phyloP scores from a whole-genome alignment of 1,140 invertebrate genomes.

The Cydia splendana region DNA sequence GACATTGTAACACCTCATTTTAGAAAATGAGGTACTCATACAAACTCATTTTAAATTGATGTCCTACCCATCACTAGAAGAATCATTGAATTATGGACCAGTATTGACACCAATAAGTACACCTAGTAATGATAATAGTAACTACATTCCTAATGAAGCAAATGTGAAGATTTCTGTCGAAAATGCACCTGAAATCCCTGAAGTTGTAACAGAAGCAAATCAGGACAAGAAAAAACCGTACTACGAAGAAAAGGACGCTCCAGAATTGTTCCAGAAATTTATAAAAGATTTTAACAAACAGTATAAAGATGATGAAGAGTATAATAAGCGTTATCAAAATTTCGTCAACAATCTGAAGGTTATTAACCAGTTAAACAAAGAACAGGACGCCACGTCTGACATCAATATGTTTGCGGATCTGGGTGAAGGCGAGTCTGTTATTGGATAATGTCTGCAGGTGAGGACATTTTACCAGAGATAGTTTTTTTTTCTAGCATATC shows the following conservation, averaged over 20 bases:
- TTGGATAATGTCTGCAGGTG: not conserved
- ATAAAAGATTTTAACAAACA: conserved; percentile 31
- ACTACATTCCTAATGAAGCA: not conserved
- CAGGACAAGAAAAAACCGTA: not conserved
- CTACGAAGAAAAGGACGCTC: conserved; percentile 26
- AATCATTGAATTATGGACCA: not conserved
- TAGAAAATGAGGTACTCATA: no score
- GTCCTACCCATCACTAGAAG: no score
- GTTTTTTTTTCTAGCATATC: no score
- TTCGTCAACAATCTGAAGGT: conserved; percentile 27
- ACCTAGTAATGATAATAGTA: not conserved
- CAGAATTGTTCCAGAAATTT: conserved; percentile 24
- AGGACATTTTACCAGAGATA: not conserved
- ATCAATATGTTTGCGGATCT: conserved; percentile 35
- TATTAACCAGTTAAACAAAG: conserved; percentile 6
- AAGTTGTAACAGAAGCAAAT: not conserved
- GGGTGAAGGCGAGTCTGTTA: conserved; percentile 1
- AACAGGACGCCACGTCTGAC: conserved; percentile 12
- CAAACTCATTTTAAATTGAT: no score
- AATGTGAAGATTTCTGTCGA: not conserved
- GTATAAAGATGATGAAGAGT: conserved; percentile 26
- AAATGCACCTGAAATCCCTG: not conserved
- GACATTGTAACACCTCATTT: no score
- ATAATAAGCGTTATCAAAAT: conserved; percentile 17
- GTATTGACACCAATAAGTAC: not conserved